phyloP scores from a whole-genome alignment of 2,888 invertebrate genomes.

The Drosophila heteroneura region DNA sequence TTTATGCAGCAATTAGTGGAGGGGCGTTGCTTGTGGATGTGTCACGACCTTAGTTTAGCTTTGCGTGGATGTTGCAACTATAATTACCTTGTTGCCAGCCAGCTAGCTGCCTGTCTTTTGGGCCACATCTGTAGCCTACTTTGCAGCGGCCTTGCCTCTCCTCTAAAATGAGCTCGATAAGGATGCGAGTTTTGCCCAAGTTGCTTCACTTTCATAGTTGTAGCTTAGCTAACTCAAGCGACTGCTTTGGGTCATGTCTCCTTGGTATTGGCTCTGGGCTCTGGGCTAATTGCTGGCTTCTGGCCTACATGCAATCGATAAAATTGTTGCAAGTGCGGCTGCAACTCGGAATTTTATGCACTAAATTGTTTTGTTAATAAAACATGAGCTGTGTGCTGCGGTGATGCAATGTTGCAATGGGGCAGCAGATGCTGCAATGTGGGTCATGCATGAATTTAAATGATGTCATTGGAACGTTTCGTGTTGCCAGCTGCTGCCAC shows the following conservation, averaged over 20 bases:
- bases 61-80: conserved; percentile 46
- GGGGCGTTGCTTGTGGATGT: conserved; percentile 29
- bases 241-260: conserved; percentile 42
- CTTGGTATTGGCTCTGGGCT: conserved; percentile 31
- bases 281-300: conserved; percentile 3
- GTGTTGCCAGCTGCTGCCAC: conserved; percentile 21
- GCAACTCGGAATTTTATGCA: conserved; percentile 68
- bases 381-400: conserved; percentile 57
- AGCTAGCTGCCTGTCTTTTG: conserved; percentile 23
- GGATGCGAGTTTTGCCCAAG: conserved; percentile 1
- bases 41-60: conserved; percentile 14
- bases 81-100: conserved; percentile 48
- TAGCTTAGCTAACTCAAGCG: conserved; percentile 42
- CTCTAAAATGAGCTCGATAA: conserved; percentile 33
- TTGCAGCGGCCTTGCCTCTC: conserved; percentile 25
- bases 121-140: conserved; percentile 61
- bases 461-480: conserved; percentile 73
- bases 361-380: conserved; percentile 78
- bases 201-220: conserved; percentile 43
- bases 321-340: conserved; percentile 29
- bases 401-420: conserved; percentile 8
- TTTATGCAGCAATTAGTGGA: conserved; percentile 75
- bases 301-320: conserved; percentile 56
- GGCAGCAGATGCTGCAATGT: conserved; percentile 57
- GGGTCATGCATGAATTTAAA: conserved; percentile 83